Base-by-base conservation (phyloP, 2,888 invertebrate species). In the Vandiemenella viatica region DNA sequence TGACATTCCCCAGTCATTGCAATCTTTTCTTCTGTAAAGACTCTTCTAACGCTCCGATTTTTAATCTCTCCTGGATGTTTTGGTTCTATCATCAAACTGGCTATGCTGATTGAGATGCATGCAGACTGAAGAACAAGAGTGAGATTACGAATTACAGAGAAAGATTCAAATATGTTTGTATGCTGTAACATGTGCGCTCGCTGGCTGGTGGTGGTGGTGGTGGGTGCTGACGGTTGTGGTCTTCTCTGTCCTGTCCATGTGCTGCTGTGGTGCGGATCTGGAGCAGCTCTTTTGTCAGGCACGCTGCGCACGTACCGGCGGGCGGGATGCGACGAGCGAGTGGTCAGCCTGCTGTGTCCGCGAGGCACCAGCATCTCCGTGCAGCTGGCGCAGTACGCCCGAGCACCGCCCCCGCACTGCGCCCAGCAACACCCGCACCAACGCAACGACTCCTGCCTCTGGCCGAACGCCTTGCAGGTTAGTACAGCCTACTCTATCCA, bases 251-350 rank as follows among this genome's bases (percentile, higher is more conserved):
- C 32, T 32, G 32, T 32, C 32, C 32, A 32, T 32, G 32, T 32
- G 10, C 32, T 10, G 32, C 32, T n/a, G n/a, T n/a, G n/a, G 32
- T 32, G 32, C 32, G 32, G 32, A 10, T n/a, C 32, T 10, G 57
- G 63, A 68, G 57, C 76, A 95, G 95, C 87, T 64, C 75, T 92
- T 57, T 79, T 96, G 59, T 80, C 89, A 60, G 90, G 90, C 58
- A 91, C 91, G 22, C 74, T 96, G 59, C 76, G 88, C 62, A 91
- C 90, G 42, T 90, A 90, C 68, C 88, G 92, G 64, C 80, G 84
- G 56, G 88, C 88, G 44, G 89, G 89, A 46, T 96, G 96, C 69
- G 91, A 93, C 69, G 87, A 88, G 54, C 87, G 93, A 62, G 76
- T 79, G 65, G 80, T 95, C 64, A 79, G 80, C 44, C 75, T 95